Evolutionary conservation across 1,140 invertebrate genomes (phyloP), one percentile per base, ranked within the genome.

Genomic region (Ganaspis sp.): DNA sequence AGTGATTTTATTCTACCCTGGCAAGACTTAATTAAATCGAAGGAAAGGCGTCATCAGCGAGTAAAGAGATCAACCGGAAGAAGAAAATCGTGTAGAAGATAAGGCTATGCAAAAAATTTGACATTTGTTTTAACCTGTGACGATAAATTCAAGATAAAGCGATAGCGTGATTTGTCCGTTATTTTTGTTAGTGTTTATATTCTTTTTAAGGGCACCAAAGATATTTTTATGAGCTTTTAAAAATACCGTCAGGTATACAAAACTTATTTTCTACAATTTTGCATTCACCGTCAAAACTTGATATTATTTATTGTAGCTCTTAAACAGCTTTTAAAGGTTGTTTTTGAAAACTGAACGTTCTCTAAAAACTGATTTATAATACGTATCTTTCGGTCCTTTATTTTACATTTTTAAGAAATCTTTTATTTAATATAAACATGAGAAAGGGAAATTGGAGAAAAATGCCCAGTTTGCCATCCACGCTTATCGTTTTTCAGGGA

Each of bases 71-170:
- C 87, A 69, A 92, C 88, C 34, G 85, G 89, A 70, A 88, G 89
- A 86, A 91, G 91, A 89, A 91, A 91, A 91, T 86, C 86, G 73
- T 86, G 85, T 74, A 90, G 88, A 76, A 88, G 88, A 90, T 90
- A 91, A 89, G 82, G 89, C 97, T 97, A 88, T 98, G 92, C 6
- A 49, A 49, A 64, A 49, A 17, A n/a, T 15, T 17, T 49, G 23
- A 29, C 0, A 64, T 26, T 64, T 26, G 58, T 64, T 64, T 64
- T 64, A 64, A 64, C 6, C 3, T 29, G 58, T 64, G 23, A 64
- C 58, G 58, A 64, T 29, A 34, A 64, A 64, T 29, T 64, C 23
- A 29, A 64, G 15, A 64, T 34, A n/a, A 29, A 29, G 58, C 58
- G 58, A 64, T 29, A 64, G 58, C 54, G 54, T 64, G 54, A 64